Conservation (phyloP, 2,113 vertebrate genomes). For the Cephalopholis sonnerati region DNA sequence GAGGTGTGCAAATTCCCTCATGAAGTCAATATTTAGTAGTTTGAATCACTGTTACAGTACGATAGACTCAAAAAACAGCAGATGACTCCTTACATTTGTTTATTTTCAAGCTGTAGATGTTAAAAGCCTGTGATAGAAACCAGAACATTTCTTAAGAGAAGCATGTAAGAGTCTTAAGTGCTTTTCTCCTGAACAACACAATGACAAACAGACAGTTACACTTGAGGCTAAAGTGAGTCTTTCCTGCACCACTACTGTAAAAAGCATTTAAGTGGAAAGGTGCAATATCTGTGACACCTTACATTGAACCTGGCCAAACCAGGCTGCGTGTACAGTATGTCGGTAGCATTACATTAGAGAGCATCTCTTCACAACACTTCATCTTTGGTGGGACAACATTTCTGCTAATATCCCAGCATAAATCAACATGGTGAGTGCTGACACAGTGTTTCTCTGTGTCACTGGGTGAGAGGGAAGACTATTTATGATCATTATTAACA, state of each 20-base stretch:
- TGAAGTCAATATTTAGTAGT: constrained; percentile 2
- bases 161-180: neutral
- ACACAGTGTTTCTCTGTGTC: neutral
- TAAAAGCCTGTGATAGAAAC: constrained; percentile 16
- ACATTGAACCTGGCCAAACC: constrained; percentile 19
- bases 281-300: constrained; percentile 25
- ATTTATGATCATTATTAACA: neutral
- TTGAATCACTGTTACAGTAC: constrained; percentile 9
- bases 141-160: neutral
- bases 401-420: constrained; percentile 16
- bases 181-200: constrained; percentile 12
- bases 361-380: constrained; percentile 18
- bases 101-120: neutral
- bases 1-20: constrained; percentile 37
- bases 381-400: neutral
- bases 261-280: constrained; percentile 46
- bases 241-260: constrained; percentile 20
- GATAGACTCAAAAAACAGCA: too few relatives aligned
- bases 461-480: neutral
- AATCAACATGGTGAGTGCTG: neutral
- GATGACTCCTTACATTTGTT: neutral
- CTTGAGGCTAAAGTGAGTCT: constrained; percentile 7
- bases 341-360: constrained; percentile 8
- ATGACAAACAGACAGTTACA: neutral
- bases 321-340: neutral